Conservation (phyloP, 2,888 invertebrate genomes). For the Diloba caeruleocephala region DNA sequence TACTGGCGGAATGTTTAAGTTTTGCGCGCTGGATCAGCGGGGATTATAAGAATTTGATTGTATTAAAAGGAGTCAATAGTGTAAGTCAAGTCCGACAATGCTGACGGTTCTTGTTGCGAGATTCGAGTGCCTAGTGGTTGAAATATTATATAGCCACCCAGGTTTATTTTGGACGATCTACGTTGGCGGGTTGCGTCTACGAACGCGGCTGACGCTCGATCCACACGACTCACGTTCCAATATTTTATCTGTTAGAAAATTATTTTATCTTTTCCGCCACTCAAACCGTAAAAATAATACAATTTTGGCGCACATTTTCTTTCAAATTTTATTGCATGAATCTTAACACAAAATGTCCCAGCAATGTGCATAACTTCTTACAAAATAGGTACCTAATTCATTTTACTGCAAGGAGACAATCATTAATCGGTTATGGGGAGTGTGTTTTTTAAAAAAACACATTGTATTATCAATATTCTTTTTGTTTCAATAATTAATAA, state of each 20-base stretch:
- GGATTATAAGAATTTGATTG: slow-evolving; percentile 39
- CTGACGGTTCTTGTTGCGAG: slow-evolving; percentile 58
- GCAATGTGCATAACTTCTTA: no score
- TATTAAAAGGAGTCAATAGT: slow-evolving; percentile 44
- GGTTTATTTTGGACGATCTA: slow-evolving; percentile 82
- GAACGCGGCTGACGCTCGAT: slow-evolving; percentile 69
- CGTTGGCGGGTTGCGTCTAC: slow-evolving; percentile 81
- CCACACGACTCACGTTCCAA: slow-evolving; percentile 62
- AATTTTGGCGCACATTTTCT: slow-evolving; percentile 24
- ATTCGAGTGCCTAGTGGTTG: slow-evolving; percentile 70
- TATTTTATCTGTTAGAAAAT: slow-evolving; percentile 49
- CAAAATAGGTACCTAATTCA: no score
- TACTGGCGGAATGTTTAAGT: slow-evolving; percentile 38
- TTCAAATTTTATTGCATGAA: slow-evolving; percentile 7
- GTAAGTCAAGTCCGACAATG: slow-evolving; percentile 58
- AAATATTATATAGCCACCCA: slow-evolving; percentile 75
- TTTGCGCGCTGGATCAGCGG: slow-evolving; percentile 25
- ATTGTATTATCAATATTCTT: no score
- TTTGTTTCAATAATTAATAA: no score
- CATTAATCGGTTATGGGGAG: no score
- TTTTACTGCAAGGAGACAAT: no score
- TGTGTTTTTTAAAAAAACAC: no score
- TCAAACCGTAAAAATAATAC: slow-evolving; percentile 14
- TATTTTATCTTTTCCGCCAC: slow-evolving; percentile 38
- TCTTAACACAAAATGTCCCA: not conserved